A percentile compares a stretch with the other conserved stretches of the same genome.
Conservation (phyloP, 2,797 vertebrate genomes). For the Paramormyrops hopkinsi region DNA sequence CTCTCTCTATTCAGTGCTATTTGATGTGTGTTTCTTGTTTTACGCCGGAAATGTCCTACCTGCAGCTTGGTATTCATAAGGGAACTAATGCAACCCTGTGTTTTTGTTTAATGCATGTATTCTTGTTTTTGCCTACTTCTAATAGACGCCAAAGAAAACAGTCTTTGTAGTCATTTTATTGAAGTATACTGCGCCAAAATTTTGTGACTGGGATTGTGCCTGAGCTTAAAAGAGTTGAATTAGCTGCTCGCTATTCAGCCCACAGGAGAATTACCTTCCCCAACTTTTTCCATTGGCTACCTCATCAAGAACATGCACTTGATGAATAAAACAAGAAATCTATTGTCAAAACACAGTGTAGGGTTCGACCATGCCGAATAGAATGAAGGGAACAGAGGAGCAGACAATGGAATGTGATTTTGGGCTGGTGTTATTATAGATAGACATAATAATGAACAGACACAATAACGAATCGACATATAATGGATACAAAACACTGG, state of each 20-base stretch:
- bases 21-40: background rate
- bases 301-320: conserved; percentile 2
- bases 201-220: background rate
- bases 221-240: background rate
- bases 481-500: background rate
- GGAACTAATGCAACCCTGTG: background rate
- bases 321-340: conserved; percentile 5
- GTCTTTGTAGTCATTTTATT: background rate
- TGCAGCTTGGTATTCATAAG: background rate
- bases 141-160: background rate
- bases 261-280: background rate
- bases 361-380: background rate
- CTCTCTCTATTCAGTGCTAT: background rate
- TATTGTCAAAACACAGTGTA: background rate
- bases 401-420: background rate
- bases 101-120: background rate
- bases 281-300: background rate
- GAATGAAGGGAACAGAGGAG: background rate
- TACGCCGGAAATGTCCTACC: background rate
- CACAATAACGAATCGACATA: background rate
- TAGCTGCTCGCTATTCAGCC: background rate
- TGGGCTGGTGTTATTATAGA: background rate
- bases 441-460: background rate
- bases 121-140: background rate
- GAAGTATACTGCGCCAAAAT: background rate